Evolutionary conservation across 2,113 vertebrate genomes (phyloP).

Genomic region (Cyphomyrus plagiostoma): DNA sequence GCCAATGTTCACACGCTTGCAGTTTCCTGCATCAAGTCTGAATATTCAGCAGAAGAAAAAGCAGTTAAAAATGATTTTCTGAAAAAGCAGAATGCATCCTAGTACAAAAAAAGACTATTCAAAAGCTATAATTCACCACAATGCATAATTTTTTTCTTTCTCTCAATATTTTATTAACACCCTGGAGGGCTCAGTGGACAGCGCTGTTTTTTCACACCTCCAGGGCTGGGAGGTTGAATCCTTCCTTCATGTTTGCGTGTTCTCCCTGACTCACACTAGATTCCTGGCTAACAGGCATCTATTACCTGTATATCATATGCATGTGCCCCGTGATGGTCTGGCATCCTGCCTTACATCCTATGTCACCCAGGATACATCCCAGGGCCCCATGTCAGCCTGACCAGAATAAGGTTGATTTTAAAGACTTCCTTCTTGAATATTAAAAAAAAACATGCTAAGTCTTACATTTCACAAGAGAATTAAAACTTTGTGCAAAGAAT

Average conservation of each 20-base stretch:
- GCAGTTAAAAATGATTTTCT: neutral
- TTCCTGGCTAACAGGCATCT: neutral
- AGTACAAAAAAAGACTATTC: neutral
- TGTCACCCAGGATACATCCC: neutral
- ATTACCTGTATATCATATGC: neutral
- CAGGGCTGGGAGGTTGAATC: neutral
- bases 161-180: neutral
- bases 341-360: neutral
- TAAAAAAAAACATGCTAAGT: neutral
- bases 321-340: neutral
- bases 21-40: conserved; percentile 84
- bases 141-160: neutral
- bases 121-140: neutral
- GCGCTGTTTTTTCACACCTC: neutral
- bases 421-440: neutral
- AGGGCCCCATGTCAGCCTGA: neutral
- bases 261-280: neutral
- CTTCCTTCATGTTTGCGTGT: neutral
- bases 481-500: neutral
- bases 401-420: neutral
- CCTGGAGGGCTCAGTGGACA: neutral
- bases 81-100: neutral
- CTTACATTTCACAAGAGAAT: neutral
- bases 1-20: conserved; percentile 87
- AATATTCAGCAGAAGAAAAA: conserved; percentile 2